Conservation (phyloP, 2,113 vertebrate genomes). For the Mandrillus leucophaeus region DNA sequence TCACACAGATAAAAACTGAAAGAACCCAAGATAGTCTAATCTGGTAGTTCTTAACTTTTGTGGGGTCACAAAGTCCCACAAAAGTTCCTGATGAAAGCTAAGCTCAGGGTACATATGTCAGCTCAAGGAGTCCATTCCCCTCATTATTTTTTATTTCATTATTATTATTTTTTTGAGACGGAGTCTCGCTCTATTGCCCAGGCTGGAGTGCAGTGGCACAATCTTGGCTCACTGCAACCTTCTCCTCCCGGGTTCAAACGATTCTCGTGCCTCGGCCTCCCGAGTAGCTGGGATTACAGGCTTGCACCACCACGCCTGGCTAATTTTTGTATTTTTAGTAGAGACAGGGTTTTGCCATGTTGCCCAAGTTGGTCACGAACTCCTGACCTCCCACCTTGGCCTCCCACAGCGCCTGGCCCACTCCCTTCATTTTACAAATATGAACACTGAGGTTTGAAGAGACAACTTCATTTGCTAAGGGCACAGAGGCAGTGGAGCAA, state of each 20-base stretch:
- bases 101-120: not conserved
- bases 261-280: no score
- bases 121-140: not conserved
- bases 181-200: no score
- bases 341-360: no score
- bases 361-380: no score
- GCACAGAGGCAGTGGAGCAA: not conserved
- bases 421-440: not conserved
- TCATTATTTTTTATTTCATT: not conserved
- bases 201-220: no score
- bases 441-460: not conserved
- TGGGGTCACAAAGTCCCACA: not conserved
- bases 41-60: not conserved
- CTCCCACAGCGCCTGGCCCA: not conserved
- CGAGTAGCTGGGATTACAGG: no score
- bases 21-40: not conserved
- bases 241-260: no score
- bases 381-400: no score
- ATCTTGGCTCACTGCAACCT: no score
- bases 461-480: not conserved
- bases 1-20: conserved; percentile 44
- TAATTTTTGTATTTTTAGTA: no score
- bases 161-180: no score
- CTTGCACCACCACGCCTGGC: no score
- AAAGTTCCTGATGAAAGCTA: conserved; percentile 31